A percentile compares a stretch with the other conserved stretches of the same genome.
phyloP scores from a whole-genome alignment of 1,140 invertebrate species.

The Leptopilina clavipes region DNA sequence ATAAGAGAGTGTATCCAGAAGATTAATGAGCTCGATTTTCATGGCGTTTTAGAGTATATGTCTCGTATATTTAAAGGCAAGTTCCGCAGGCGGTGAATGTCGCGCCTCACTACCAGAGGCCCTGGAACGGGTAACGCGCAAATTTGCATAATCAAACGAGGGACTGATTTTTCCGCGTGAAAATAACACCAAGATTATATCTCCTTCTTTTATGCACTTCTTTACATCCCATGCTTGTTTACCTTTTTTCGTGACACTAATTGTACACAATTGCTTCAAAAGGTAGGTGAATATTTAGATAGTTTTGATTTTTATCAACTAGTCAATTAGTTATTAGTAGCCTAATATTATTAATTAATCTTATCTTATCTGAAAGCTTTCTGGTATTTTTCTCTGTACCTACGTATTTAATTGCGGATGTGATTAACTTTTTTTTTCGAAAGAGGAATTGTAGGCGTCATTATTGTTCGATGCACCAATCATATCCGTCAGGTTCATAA shows the following conservation, averaged over 20 bases:
- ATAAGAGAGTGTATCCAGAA: slow-evolving; percentile 24
- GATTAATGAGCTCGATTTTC: slow-evolving; percentile 33
- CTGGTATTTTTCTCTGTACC: too few species aligned
- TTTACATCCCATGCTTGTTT: not conserved
- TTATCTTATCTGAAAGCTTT: too few species aligned
- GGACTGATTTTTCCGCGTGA: slow-evolving; percentile 34
- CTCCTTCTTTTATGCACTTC: slow-evolving; percentile 21
- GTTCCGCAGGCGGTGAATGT: slow-evolving; percentile 3
- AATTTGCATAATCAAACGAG: slow-evolving; percentile 32
- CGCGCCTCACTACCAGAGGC: not conserved
- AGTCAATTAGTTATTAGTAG: too few species aligned
- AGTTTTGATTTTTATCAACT: too few species aligned
- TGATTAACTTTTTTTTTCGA: not conserved
- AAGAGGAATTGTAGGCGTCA: not conserved
- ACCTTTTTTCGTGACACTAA: not conserved
- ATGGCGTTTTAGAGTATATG: slow-evolving; percentile 28
- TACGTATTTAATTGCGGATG: not conserved
- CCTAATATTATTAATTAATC: too few species aligned
- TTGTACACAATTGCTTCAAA: too few species aligned
- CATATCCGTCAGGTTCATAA: slow-evolving; percentile 21
- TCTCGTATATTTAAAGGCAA: slow-evolving; percentile 25
- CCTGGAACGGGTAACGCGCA: not conserved
- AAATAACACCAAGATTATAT: slow-evolving; percentile 29
- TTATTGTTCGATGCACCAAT: slow-evolving; percentile 17
- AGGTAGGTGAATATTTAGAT: too few species aligned